These are phyloP conservation scores for Semicossyphus pulcher DNA, from an alignment of 2,113 vertebrate genomes.

Conservation along the genomic window DNA sequence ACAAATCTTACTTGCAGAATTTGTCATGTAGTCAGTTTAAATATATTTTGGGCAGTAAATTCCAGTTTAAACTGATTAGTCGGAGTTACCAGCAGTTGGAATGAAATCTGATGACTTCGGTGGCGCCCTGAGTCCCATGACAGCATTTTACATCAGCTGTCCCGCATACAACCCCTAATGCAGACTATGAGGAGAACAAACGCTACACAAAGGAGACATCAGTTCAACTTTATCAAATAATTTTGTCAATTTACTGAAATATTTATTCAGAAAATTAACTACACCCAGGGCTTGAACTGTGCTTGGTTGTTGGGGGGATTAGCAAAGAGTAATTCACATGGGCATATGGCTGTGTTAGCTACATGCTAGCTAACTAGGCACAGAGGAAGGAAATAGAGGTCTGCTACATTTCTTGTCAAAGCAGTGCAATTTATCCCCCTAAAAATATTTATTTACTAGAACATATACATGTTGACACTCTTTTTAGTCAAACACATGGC, in stretches of 20 bases:
- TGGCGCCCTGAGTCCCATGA: conserved; percentile 12
- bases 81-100: conserved; percentile 11
- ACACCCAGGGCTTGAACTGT: no score
- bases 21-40: conserved; percentile 53
- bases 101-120: conserved; percentile 34
- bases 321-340: no score
- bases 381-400: neutral
- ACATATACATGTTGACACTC: no score
- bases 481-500: no score
- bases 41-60: conserved; percentile 49
- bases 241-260: no score
- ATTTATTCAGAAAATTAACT: no score
- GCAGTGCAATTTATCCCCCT: no score
- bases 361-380: neutral
- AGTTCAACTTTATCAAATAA: no score
- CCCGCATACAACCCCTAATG: neutral
- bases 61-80: conserved; percentile 37
- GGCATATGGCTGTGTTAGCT: neutral
- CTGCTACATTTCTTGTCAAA: neutral
- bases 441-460: no score
- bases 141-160: conserved; percentile 9
- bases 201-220: no score
- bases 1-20: conserved; percentile 58
- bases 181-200: neutral
- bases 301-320: no score